Evolutionary conservation across 2,797 vertebrate genomes (phyloP).

Genomic region (Hoplostethus atlanticus): DNA sequence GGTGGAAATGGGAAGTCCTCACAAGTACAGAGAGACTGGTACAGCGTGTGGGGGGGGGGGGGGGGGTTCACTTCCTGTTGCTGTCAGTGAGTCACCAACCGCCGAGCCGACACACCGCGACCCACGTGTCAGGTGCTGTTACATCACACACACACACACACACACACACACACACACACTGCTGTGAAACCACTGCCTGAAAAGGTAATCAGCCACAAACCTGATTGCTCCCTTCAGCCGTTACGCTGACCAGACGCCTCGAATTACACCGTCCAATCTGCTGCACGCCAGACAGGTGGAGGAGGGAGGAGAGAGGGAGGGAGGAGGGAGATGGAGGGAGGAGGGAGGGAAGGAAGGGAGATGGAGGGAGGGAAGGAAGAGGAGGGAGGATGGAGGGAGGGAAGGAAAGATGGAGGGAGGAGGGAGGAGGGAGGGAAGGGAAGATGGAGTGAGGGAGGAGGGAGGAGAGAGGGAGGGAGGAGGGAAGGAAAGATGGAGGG

Average conservation of each 20-base stretch:
- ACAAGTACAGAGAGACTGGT: no score
- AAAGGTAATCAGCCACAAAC: constrained; percentile 75
- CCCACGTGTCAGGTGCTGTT: constrained; percentile 88
- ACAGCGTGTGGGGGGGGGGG: no score
- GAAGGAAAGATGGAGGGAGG: no score
- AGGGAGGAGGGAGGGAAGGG: no score
- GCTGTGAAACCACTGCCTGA: constrained; percentile 57
- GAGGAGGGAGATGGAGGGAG: not conserved
- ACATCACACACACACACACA: constrained; percentile 73
- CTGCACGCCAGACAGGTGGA: constrained; percentile 34
- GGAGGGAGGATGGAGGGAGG: not conserved
- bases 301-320: not conserved
- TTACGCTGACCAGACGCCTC: constrained; percentile 62
- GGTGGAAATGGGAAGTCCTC: no score
- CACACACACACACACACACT: constrained; percentile 51
- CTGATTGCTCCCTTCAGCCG: constrained; percentile 73
- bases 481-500: no score
- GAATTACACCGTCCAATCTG: constrained; percentile 46
- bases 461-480: no score
- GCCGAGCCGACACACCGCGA: constrained; percentile 68
- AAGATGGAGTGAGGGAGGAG: no score
- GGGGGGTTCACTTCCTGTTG: constrained; percentile 65
- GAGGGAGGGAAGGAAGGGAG: not conserved
- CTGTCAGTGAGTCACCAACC: constrained; percentile 86
- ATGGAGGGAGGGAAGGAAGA: not conserved